Conservation (phyloP, 1,140 invertebrate species). For the Heliconius hermathena region DNA sequence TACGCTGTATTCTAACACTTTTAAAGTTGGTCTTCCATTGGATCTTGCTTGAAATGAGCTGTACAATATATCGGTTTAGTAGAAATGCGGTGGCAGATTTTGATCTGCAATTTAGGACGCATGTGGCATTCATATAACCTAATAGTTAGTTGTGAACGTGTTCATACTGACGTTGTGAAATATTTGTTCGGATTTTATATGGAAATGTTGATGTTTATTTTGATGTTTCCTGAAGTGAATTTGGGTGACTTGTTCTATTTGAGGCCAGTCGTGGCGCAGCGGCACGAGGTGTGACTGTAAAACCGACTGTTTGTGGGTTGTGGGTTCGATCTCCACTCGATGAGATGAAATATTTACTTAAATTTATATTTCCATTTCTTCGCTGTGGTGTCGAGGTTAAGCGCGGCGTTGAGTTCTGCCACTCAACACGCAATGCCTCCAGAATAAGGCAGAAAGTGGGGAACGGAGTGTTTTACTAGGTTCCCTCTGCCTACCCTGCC, state of each 20-base stretch:
- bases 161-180: conserved; percentile 1
- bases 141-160: conserved; percentile 15
- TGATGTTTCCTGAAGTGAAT: not conserved
- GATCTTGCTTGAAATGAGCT: not conserved
- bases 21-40: not conserved
- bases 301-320: too few species aligned
- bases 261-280: too few species aligned
- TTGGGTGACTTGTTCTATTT: not conserved
- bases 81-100: conserved; percentile 25
- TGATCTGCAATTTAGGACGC: conserved; percentile 30
- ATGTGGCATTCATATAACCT: conserved; percentile 18
- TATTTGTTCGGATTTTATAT: conserved; percentile 10
- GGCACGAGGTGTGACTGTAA: too few species aligned
- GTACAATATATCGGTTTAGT: conserved; percentile 29
- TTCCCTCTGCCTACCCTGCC: too few species aligned
- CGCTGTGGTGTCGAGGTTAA: too few species aligned
- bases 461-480: too few species aligned
- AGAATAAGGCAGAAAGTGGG: too few species aligned
- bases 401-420: too few species aligned
- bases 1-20: not conserved
- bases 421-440: too few species aligned
- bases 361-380: too few species aligned
- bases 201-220: not conserved
- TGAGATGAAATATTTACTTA: too few species aligned
- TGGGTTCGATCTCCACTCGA: too few species aligned